Conservation (phyloP, 2,888 invertebrate genomes). For the Allophyes oxyacanthae region DNA sequence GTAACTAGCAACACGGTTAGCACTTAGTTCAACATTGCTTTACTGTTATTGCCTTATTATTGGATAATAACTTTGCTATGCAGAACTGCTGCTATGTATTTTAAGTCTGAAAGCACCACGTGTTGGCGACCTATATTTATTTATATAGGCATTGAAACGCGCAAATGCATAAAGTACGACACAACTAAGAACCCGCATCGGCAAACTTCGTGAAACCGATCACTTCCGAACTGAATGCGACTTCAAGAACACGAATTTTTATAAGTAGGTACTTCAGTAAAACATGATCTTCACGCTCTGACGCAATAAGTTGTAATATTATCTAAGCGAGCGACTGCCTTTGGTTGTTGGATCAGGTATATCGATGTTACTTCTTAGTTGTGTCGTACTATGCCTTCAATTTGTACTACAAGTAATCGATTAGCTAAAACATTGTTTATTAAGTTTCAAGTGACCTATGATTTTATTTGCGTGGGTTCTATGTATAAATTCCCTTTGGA, state of each 20-base stretch:
- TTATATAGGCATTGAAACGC: constrained; percentile 1
- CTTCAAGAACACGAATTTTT: no score
- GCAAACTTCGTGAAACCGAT: no score
- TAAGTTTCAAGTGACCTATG: background rate
- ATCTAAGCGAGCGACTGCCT: no score
- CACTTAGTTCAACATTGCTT: constrained; percentile 43
- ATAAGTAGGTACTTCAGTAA: no score
- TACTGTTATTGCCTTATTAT: constrained; percentile 64
- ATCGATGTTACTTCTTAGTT: no score
- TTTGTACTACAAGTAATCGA: constrained; percentile 28
- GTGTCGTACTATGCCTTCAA: constrained; percentile 13
- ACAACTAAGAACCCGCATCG: no score
- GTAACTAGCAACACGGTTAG: constrained; percentile 35
- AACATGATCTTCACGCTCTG: no score
- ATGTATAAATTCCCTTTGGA: background rate
- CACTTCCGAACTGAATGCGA: no score
- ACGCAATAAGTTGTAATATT: no score
- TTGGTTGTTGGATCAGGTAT: no score
- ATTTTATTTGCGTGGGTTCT: constrained; percentile 3
- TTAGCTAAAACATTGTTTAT: constrained; percentile 22
- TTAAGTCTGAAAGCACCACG: constrained; percentile 5
- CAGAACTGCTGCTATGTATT: constrained; percentile 26
- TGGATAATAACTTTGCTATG: constrained; percentile 54
- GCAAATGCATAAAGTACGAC: no score
- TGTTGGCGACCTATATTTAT: constrained; percentile 8